These are phyloP conservation scores for Rhynchotus rufescens DNA, from an alignment of 2,797 vertebrate species.

Conservation along the genomic window DNA sequence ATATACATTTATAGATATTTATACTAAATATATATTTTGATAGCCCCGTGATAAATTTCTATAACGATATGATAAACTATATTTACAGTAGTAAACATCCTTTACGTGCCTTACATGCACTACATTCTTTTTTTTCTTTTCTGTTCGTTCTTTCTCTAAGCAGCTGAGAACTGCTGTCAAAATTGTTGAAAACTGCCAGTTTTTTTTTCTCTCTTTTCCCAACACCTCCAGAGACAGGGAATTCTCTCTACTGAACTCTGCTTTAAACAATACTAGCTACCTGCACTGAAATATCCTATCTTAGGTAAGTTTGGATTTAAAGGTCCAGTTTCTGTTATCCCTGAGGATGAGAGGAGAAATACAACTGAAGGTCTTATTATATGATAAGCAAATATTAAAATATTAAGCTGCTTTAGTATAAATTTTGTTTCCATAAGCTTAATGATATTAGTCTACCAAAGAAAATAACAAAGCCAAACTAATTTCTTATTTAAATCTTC, in stretches of 20 bases:
- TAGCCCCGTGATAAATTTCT: conserved; percentile 57
- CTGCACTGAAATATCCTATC: background rate
- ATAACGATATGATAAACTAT: conserved; percentile 53
- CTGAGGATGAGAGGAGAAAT: background rate
- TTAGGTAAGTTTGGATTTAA: background rate
- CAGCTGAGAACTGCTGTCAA: conserved; percentile 42
- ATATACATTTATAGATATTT: conserved; percentile 64
- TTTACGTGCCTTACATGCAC: conserved; percentile 13
- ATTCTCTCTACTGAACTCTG: conserved; percentile 3
- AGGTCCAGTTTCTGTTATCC: background rate
- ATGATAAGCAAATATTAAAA: background rate
- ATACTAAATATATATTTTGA: conserved; percentile 58
- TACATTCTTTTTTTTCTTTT: background rate
- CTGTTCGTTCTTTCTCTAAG: conserved; percentile 22
- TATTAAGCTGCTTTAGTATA: background rate
- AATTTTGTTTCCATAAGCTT: background rate
- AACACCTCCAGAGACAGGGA: background rate
- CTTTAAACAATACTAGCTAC: background rate
- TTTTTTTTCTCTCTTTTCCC: background rate
- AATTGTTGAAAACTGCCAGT: conserved; percentile 32
- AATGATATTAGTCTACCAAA: background rate
- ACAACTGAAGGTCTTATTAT: background rate
- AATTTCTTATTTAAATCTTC: background rate
- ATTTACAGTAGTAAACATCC: conserved; percentile 47
- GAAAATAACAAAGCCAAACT: background rate